Evolutionary conservation across 2,797 vertebrate genomes (phyloP), one percentile per base, ranked within the genome.

Genomic region (Notolepis coatsorum): DNA sequence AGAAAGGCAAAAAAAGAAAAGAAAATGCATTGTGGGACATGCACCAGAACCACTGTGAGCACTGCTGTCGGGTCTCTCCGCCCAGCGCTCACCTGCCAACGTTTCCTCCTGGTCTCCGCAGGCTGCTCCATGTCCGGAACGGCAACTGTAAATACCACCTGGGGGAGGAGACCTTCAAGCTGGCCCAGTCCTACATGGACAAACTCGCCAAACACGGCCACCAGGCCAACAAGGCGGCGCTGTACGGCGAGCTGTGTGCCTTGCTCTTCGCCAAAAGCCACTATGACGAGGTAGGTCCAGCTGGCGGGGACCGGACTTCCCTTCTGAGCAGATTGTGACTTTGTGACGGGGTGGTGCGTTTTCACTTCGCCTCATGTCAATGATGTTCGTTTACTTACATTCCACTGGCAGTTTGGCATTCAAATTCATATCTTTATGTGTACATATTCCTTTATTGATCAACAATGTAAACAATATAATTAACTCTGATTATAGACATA

Each of bases 181-280:
- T 96, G 41, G 97, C 98, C 0, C 96, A 99, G 88, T 97, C 95
- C 7, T 99, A 97, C 73, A 99, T 99, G 96, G 97, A 98, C 33
- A 99, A 97, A 84, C 91, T 99, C 50, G 95, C 96, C 80, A 97
- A 97, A 82, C 96, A 97, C 0, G 95, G 97, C 65, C 98, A 99
- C 77, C 95, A 96, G 78, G 96, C 98, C 75, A 99, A 99, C 89
- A 99, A 96, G 90, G 98, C 98, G 0, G 97, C 98, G 0, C 94
- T 99, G 0, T 99, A 98, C 1, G 98, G 96, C 37, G 98, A 99
- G 84, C 90, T 99, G 1, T 99, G 97, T 52, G 96, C 97, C 1
- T 93, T 99, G 78, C 95, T 99, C 43, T 99, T 99, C 71, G 98
- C 97, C 83, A 99, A 99, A 94, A 99, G 97, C 87, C 98, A 99